Percentiles rank a stretch among this genome's conserved stretches.
Evolutionary conservation across 23 tunicate species (phyloP).

Genomic region (Diplosoma virens): DNA sequence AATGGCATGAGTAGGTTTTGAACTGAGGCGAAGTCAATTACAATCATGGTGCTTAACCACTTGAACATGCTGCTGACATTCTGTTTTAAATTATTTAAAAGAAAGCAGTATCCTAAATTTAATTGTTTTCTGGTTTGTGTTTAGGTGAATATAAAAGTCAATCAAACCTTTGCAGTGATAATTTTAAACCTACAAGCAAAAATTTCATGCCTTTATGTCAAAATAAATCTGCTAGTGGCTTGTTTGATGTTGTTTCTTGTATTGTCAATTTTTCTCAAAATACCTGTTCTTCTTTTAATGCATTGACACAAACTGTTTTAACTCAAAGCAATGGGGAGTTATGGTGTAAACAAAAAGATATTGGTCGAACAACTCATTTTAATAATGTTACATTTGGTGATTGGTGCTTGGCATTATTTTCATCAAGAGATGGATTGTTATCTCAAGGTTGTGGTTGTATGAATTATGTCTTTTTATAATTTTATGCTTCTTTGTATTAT

Average conservation of each 20-base stretch:
- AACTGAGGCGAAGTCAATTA: too few relatives aligned
- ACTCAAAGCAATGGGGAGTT: background rate
- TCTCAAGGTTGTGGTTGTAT: constrained; percentile 2
- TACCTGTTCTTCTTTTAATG: background rate
- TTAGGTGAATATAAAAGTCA: background rate
- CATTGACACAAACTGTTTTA: background rate
- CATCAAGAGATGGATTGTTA: constrained; percentile 9
- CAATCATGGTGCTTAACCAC: too few relatives aligned
- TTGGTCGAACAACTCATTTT: background rate
- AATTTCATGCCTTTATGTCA: constrained; percentile 21
- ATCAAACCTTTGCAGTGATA: constrained; percentile 4
- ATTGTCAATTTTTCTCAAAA: background rate
- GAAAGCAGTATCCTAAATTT: background rate
- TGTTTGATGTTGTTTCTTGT: background rate
- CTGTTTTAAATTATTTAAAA: too few relatives aligned
- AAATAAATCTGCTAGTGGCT: background rate
- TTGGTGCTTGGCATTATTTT: background rate
- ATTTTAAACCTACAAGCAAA: background rate
- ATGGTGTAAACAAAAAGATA: background rate
- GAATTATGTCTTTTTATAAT: background rate
- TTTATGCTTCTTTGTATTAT: too few relatives aligned
- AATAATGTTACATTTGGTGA: background rate
- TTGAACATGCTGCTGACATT: too few relatives aligned
- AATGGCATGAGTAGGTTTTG: too few relatives aligned
- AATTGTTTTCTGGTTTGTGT: background rate